These are phyloP conservation scores for Pediacus dermestoides DNA, from an alignment of 2,888 invertebrate genomes.

Conservation along the genomic window DNA sequence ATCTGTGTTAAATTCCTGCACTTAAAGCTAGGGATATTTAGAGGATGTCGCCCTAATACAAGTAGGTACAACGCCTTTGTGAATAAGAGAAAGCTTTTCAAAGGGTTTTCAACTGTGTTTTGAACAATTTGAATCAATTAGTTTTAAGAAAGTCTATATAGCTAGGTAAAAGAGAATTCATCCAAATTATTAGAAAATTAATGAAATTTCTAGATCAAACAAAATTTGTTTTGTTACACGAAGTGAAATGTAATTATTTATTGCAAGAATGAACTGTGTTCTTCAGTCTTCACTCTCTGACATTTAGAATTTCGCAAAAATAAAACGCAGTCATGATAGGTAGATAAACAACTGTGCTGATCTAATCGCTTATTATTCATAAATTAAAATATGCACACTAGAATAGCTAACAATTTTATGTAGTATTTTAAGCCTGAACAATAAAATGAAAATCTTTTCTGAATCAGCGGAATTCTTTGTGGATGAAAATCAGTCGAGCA, in stretches of 20 bases:
- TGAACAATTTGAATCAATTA: conserved; percentile 7
- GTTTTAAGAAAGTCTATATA: conserved; percentile 6
- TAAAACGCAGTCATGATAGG: no score
- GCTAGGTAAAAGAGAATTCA: conserved; percentile 6
- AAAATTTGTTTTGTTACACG: neutral
- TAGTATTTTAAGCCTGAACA: neutral
- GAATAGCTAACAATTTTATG: no score
- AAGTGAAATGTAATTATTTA: no score
- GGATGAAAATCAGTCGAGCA: conserved; percentile 18
- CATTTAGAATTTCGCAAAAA: no score
- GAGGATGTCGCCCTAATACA: conserved; percentile 14
- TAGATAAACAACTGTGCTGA: no score
- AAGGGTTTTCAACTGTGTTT: conserved; percentile 8
- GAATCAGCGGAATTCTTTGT: conserved; percentile 23
- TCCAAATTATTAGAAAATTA: conserved; percentile 5
- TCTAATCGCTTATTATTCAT: no score
- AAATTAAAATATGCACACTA: no score
- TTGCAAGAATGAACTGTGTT: no score
- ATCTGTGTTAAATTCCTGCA: conserved; percentile 24
- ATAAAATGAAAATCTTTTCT: conserved; percentile 5
- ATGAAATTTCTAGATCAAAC: conserved; percentile 7
- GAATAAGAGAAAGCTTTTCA: conserved; percentile 13
- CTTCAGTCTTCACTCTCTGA: no score
- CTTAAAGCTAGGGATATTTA: conserved; percentile 20
- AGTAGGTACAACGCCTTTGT: conserved; percentile 12